These are phyloP conservation scores for Neotragus moschatus DNA, from an alignment of 2,113 vertebrate species.

Conservation along the genomic window DNA sequence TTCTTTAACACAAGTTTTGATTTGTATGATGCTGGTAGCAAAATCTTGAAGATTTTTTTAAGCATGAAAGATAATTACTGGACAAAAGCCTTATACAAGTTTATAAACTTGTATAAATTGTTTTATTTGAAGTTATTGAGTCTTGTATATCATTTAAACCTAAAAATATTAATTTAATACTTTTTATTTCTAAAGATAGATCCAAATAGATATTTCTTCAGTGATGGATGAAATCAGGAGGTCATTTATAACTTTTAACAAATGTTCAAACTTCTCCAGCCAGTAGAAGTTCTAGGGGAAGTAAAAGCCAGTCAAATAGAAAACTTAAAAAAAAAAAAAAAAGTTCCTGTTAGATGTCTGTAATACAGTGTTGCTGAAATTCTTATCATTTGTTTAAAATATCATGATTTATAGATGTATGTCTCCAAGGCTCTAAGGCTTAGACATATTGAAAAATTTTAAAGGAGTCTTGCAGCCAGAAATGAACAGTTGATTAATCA, in stretches of 20 bases:
- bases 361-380: background rate
- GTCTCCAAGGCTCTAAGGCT: background rate
- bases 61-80: conserved; percentile 54
- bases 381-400: background rate
- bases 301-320: background rate
- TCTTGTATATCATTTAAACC: background rate
- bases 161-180: conserved; percentile 40
- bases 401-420: background rate
- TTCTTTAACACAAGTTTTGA: conserved; percentile 66
- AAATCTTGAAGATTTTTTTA: conserved; percentile 47
- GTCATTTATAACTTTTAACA: background rate
- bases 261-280: conserved; percentile 23
- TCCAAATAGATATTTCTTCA: background rate
- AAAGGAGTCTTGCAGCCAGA: background rate
- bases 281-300: background rate
- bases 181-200: conserved; percentile 22
- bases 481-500: background rate
- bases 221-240: conserved; percentile 24
- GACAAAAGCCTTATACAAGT: background rate
- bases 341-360: background rate
- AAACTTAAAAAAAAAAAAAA: background rate
- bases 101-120: background rate
- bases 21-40: conserved; percentile 51
- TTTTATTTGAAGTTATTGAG: conserved; percentile 50
- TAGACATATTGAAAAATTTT: background rate